These are phyloP conservation scores for Cyclophora albipunctata DNA, from an alignment of 2,888 invertebrate species.

Conservation along the genomic window DNA sequence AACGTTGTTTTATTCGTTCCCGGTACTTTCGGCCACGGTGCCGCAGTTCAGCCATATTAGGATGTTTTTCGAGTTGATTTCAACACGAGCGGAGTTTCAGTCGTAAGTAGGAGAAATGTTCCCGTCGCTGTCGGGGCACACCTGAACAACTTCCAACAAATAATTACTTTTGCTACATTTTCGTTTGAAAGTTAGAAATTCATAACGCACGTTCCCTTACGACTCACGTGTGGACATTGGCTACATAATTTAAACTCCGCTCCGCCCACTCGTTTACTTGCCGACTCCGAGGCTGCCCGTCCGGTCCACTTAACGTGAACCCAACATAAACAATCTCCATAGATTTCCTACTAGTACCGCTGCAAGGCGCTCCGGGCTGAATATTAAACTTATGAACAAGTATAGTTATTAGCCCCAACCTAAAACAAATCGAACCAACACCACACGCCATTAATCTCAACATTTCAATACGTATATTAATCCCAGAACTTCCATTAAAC, in stretches of 20 bases:
- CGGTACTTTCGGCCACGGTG: constrained; percentile 26
- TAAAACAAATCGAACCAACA: no score
- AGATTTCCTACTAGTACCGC: no score
- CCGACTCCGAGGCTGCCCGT: constrained; percentile 8
- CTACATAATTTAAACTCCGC: no score
- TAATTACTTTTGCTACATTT: constrained; percentile 50
- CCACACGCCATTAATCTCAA: no score
- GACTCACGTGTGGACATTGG: constrained; percentile 5
- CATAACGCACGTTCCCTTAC: constrained; percentile 31
- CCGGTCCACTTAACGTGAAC: background rate
- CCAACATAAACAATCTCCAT: no score
- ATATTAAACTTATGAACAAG: no score
- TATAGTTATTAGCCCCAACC: no score
- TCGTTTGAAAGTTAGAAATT: constrained; percentile 29
- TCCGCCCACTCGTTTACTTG: no score
- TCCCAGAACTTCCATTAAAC: no score
- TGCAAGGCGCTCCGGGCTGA: no score
- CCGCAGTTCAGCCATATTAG: constrained; percentile 28
- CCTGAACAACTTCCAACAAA: constrained; percentile 44
- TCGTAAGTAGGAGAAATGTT: constrained; percentile 33
- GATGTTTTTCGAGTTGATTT: constrained; percentile 35
- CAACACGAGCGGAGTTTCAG: constrained; percentile 28
- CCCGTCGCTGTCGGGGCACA: constrained; percentile 21
- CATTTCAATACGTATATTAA: no score
- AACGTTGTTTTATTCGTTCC: constrained; percentile 35